Evolutionary conservation across 2,113 vertebrate species (phyloP).

Genomic region (Corvus moneduloides): DNA sequence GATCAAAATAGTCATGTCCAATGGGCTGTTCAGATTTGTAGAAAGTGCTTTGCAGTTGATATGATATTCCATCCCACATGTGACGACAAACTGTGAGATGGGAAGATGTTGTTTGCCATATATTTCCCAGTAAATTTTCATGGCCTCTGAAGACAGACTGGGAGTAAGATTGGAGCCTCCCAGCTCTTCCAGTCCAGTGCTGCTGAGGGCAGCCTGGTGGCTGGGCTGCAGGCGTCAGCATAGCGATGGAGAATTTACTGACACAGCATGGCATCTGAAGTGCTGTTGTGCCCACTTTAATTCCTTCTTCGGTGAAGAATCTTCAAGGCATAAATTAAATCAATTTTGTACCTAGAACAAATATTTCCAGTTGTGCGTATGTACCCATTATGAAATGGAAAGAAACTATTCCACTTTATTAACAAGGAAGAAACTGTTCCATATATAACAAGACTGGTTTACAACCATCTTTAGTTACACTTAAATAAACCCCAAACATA

Average conservation of each 20-base stretch:
- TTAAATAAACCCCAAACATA: neutral
- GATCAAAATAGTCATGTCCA: neutral
- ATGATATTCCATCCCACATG: fast-evolving
- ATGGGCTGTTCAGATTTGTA: neutral
- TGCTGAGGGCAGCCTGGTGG: neutral
- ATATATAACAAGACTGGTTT: neutral
- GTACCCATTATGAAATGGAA: neutral
- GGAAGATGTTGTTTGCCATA: neutral
- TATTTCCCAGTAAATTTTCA: neutral
- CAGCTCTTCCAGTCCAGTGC: neutral
- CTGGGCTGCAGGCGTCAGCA: neutral
- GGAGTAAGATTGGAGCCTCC: neutral
- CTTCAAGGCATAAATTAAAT: neutral
- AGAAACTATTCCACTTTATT: neutral
- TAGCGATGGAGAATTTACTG: neutral
- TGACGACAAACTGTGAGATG: neutral
- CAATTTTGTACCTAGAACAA: neutral
- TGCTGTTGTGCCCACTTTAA: neutral
- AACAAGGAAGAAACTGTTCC: neutral
- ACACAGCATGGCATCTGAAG: neutral
- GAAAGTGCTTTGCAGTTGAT: neutral
- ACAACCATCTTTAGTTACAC: neutral
- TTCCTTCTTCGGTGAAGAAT: neutral
- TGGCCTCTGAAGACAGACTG: neutral
- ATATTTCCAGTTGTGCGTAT: neutral